phyloP scores from a whole-genome alignment of 2,113 vertebrate genomes.

The Petaurus breviceps region DNA sequence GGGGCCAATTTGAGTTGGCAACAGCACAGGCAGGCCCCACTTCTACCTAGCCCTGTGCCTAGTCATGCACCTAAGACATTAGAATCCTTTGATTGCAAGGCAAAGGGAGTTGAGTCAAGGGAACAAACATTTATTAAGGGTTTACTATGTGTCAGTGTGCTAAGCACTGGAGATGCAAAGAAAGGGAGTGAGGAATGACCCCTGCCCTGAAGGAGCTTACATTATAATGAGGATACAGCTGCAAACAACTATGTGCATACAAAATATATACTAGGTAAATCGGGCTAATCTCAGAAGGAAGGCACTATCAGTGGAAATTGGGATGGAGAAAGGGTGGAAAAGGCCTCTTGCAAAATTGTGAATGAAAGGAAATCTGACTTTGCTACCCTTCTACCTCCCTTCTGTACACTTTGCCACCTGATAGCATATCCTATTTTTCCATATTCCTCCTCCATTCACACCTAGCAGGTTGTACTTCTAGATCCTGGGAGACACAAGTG shows the following conservation, averaged over 20 bases:
- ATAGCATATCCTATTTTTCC: neutral
- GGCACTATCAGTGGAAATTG: neutral
- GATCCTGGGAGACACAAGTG: neutral
- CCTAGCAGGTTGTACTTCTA: neutral
- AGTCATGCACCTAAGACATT: neutral
- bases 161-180: neutral
- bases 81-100: neutral
- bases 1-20: constrained; percentile 41
- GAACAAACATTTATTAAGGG: neutral
- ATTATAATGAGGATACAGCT: neutral
- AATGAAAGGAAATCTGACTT: neutral
- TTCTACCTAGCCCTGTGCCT: neutral
- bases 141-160: neutral
- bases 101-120: neutral
- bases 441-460: neutral
- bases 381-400: neutral
- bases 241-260: neutral
- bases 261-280: neutral
- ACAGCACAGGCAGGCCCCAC: neutral
- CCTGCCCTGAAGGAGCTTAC: neutral
- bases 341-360: neutral
- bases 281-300: neutral
- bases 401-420: neutral
- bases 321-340: neutral
- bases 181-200: neutral